Conservation (phyloP, 2,888 invertebrate species). For the Eupeodes latifasciatus region DNA sequence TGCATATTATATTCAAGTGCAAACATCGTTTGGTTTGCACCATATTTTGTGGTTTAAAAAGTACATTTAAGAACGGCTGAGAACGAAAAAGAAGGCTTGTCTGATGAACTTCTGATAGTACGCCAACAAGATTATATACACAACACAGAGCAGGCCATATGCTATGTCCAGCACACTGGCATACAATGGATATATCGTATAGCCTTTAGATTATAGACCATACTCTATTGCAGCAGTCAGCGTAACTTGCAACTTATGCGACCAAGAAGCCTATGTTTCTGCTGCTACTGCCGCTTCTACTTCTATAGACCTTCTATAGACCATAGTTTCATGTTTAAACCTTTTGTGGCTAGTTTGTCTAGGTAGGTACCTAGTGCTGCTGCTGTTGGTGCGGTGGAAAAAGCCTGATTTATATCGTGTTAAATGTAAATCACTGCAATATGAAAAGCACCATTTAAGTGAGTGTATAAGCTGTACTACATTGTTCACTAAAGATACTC, state of each 20-base stretch:
- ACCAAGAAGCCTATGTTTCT: slow-evolving; percentile 56
- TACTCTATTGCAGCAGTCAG: slow-evolving; percentile 9
- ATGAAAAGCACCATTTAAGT: slow-evolving; percentile 78
- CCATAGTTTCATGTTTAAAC: slow-evolving; percentile 44
- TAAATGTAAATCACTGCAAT: slow-evolving; percentile 80
- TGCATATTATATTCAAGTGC: slow-evolving; percentile 17
- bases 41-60: slow-evolving; percentile 71
- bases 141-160: not conserved
- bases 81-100: not conserved
- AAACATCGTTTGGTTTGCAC: slow-evolving; percentile 58
- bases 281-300: not conserved
- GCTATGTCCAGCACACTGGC: slow-evolving; percentile 36
- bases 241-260: slow-evolving; percentile 30
- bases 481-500: slow-evolving; percentile 49
- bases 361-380: not conserved
- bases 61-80: slow-evolving; percentile 31
- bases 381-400: slow-evolving; percentile 76
- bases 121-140: slow-evolving; percentile 16
- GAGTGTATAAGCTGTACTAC: slow-evolving; percentile 55
- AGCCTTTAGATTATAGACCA: slow-evolving; percentile 33
- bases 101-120: slow-evolving; percentile 51
- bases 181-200: slow-evolving; percentile 44
- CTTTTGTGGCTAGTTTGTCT: slow-evolving; percentile 49
- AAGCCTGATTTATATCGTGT: slow-evolving; percentile 80
- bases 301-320: not conserved